phyloP scores from a whole-genome alignment of 2,888 invertebrate species.

The Euplexia lucipara region DNA sequence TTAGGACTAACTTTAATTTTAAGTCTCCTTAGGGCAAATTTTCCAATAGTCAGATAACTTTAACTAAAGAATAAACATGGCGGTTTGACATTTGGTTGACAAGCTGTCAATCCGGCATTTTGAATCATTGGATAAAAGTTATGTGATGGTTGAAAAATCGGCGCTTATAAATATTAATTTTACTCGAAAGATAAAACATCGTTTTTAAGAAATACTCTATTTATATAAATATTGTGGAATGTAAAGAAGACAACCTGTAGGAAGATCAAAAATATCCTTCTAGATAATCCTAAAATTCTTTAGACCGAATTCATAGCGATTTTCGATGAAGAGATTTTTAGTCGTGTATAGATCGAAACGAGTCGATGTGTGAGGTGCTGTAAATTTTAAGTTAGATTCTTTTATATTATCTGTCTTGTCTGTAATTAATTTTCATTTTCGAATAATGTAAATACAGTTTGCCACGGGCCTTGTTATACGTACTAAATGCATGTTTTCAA shows the following conservation, averaged over 20 bases:
- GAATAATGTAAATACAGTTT: conserved; percentile 65
- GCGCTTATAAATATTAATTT: conserved; percentile 62
- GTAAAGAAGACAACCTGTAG: conserved; percentile 63
- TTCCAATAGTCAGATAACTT: too few relatives aligned
- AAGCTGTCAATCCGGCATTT: too few relatives aligned
- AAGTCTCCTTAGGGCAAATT: too few relatives aligned
- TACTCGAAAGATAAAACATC: conserved; percentile 55
- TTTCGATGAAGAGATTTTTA: conserved; percentile 66
- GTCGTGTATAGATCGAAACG: conserved; percentile 69
- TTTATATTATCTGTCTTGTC: conserved; percentile 57
- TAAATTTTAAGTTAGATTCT: conserved; percentile 65
- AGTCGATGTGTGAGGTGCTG: conserved; percentile 72
- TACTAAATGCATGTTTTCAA: conserved; percentile 68
- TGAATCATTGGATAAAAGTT: too few relatives aligned
- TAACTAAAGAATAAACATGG: too few relatives aligned
- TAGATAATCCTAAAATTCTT: conserved; percentile 78
- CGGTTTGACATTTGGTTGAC: too few relatives aligned
- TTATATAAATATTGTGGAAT: conserved; percentile 65
- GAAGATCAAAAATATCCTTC: conserved; percentile 59
- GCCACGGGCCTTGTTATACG: conserved; percentile 73
- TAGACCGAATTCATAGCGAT: conserved; percentile 77
- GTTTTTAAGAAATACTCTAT: conserved; percentile 60
- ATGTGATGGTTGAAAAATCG: too few relatives aligned
- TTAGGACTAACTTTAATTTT: conserved; percentile 64
- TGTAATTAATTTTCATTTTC: conserved; percentile 70